These are phyloP conservation scores for Cosmia trapezina DNA, from an alignment of 2,888 invertebrate species.

Conservation along the genomic window DNA sequence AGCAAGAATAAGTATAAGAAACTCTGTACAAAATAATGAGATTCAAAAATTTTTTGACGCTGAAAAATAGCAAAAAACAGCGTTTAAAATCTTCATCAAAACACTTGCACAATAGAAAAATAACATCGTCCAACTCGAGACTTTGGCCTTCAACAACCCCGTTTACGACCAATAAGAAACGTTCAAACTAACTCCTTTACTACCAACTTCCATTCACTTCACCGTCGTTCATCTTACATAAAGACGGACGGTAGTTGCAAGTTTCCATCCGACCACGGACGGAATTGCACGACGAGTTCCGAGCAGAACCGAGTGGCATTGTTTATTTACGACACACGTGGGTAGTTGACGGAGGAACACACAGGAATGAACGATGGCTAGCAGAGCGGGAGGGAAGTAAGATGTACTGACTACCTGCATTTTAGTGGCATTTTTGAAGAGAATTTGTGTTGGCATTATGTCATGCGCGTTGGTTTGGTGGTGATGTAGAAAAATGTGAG, in stretches of 20 bases:
- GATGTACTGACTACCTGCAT: conserved; percentile 10
- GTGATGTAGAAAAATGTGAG: neutral
- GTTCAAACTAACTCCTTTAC: conserved; percentile 38
- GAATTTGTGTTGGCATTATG: no score
- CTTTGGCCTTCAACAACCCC: neutral
- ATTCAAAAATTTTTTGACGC: neutral
- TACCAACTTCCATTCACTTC: conserved; percentile 27
- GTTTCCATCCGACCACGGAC: conserved; percentile 44
- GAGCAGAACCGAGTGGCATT: conserved; percentile 33
- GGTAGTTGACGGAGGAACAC: conserved; percentile 11
- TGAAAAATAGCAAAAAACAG: neutral
- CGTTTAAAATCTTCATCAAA: neutral
- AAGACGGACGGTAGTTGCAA: conserved; percentile 52
- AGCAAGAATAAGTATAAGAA: neutral
- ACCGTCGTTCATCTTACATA: conserved; percentile 48
- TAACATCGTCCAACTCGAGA: conserved; percentile 7
- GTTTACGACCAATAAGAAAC: conserved; percentile 45
- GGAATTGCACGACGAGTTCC: conserved; percentile 36
- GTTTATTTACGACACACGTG: conserved; percentile 58
- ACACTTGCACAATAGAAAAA: conserved; percentile 25
- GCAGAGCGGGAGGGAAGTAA: conserved; percentile 6
- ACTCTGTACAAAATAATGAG: neutral
- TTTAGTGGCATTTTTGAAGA: conserved; percentile 6
- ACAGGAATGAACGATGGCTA: conserved; percentile 25
- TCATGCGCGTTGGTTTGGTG: neutral